Percentiles rank a stretch among this genome's conserved stretches.
phyloP scores from a whole-genome alignment of 2,113 vertebrate genomes.

The Chaetops frenatus region DNA sequence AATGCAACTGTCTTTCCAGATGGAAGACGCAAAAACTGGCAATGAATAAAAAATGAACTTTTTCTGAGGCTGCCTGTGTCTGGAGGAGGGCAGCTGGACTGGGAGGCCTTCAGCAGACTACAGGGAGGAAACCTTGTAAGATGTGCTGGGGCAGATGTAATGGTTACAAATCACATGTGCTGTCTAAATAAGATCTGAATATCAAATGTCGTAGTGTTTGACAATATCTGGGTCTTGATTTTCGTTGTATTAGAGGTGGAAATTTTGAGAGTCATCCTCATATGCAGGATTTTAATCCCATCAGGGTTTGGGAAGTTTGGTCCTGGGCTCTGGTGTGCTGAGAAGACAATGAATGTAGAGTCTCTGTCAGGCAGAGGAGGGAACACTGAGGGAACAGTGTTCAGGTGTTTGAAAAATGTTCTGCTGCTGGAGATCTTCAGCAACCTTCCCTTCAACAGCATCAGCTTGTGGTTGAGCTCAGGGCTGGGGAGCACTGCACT shows the following conservation, averaged over 20 bases:
- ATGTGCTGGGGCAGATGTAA: neutral
- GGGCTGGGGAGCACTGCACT: rapidly evolving
- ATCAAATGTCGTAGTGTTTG: neutral
- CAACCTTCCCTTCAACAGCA: neutral
- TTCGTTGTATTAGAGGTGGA: neutral
- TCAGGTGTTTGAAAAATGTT: neutral
- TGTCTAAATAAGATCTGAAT: neutral
- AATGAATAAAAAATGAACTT: neutral
- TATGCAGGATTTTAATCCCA: neutral
- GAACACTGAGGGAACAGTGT: neutral
- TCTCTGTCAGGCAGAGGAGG: neutral
- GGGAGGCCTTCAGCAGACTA: neutral
- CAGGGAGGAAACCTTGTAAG: neutral
- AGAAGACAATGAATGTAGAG: neutral
- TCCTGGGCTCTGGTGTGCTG: neutral
- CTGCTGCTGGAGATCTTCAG: neutral
- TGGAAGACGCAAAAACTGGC: neutral
- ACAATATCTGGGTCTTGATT: neutral
- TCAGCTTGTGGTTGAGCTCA: neutral
- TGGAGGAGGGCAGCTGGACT: neutral
- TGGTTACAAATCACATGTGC: neutral
- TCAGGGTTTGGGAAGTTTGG: neutral
- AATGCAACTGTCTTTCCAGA: neutral
- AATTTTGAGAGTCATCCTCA: neutral
- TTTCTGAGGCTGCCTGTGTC: neutral